A percentile compares a stretch with the other conserved stretches of the same genome.
These are phyloP conservation scores for Phalacrocorax pelagicus DNA, from an alignment of 2,113 vertebrate genomes.

Conservation along the genomic window DNA sequence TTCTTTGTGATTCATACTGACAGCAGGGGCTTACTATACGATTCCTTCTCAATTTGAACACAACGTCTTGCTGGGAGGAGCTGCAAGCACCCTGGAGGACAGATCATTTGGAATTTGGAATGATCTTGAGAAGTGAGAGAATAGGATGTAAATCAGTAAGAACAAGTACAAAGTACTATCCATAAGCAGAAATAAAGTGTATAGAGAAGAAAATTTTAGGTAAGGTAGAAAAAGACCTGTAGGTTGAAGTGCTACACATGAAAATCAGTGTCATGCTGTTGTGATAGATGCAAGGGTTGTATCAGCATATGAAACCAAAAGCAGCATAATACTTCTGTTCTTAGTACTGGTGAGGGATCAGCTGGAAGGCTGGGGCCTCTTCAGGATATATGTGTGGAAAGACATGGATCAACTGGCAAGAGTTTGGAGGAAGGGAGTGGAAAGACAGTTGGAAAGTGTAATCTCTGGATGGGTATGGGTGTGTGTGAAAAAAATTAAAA, in stretches of 20 bases:
- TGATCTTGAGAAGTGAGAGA: neutral
- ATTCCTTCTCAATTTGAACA: neutral
- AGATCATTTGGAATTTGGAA: neutral
- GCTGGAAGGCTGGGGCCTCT: neutral
- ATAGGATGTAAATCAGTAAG: neutral
- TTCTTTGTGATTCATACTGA: neutral
- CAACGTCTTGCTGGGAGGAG: neutral
- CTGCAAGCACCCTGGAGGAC: neutral
- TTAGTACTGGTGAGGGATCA: neutral
- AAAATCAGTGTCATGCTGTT: neutral
- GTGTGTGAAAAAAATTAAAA: neutral
- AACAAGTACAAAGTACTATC: neutral
- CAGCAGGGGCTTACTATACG: neutral
- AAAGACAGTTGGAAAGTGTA: neutral
- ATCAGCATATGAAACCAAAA: neutral
- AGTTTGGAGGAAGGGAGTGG: neutral
- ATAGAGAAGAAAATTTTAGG: neutral
- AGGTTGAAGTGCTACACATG: neutral
- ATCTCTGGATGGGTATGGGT: neutral
- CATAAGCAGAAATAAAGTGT: neutral
- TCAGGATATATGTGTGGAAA: neutral
- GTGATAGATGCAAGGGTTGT: neutral
- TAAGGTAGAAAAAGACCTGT: neutral
- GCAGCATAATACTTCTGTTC: neutral
- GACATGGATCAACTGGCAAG: neutral